phyloP scores from a whole-genome alignment of 2,113 vertebrate species.

The Scalopus aquaticus region DNA sequence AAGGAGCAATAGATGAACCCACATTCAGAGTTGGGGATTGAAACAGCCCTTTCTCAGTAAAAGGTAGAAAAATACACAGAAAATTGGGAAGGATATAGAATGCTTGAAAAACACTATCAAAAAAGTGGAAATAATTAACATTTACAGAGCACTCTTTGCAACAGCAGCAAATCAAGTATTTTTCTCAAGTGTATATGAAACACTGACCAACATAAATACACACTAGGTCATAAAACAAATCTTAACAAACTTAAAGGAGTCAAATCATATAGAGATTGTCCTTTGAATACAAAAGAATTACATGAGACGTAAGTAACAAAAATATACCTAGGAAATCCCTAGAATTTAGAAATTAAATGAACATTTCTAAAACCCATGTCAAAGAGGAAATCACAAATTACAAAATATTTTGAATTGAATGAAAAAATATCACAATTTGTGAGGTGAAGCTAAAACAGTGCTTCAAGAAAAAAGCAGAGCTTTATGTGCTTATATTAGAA shows the following conservation, averaged over 20 bases:
- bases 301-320: slow-evolving; percentile 12
- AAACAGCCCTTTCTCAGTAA: not conserved
- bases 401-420: slow-evolving; percentile 35
- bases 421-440: slow-evolving; percentile 31
- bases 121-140: not conserved
- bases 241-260: not conserved
- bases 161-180: not conserved
- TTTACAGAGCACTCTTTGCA: not conserved
- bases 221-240: not conserved
- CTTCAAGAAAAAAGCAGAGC: slow-evolving; percentile 5
- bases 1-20: not conserved
- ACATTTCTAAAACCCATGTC: not conserved
- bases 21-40: not conserved
- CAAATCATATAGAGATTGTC: not conserved
- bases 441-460: not conserved
- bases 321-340: not conserved
- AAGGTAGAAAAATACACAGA: not conserved
- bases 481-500: slow-evolving; percentile 1
- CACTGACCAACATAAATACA: not conserved
- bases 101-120: not conserved
- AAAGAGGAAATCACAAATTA: slow-evolving; percentile 17
- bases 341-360: slow-evolving; percentile 48
- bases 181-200: not conserved
- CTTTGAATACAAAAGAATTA: not conserved
- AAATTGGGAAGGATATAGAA: not conserved